Percentiles rank a stretch among this genome's conserved stretches.
Conservation (phyloP, 2,797 vertebrate genomes). For the Odontamblyopus lacepedii region DNA sequence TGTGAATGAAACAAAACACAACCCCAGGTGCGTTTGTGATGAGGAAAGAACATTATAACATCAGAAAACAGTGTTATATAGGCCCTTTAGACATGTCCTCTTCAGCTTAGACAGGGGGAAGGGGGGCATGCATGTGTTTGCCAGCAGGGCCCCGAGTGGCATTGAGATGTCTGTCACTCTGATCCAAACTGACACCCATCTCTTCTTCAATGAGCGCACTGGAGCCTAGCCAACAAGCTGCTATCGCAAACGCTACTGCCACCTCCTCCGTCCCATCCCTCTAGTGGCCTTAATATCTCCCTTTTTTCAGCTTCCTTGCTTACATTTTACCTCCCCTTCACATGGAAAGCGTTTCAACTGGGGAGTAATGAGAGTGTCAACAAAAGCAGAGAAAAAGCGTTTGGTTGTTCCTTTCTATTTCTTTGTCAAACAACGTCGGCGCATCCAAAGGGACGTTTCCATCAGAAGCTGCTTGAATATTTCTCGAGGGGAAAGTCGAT, state of each 20-base stretch:
- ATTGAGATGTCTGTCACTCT: conserved; percentile 59
- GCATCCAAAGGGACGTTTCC: conserved; percentile 33
- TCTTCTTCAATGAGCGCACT: conserved; percentile 64
- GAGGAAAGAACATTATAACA: no score
- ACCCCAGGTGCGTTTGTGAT: no score
- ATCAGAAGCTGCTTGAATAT: conserved; percentile 26
- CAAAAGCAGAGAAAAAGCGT: conserved; percentile 24
- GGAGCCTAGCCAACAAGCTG: conserved; percentile 66
- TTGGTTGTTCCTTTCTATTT: conserved; percentile 21
- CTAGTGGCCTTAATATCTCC: conserved; percentile 50
- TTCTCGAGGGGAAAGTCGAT: conserved; percentile 3
- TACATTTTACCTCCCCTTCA: conserved; percentile 36
- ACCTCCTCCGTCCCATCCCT: conserved; percentile 23
- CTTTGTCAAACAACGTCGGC: conserved; percentile 27
- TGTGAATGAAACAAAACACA: no score
- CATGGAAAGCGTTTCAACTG: conserved; percentile 32
- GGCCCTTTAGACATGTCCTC: no score
- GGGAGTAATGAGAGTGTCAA: conserved; percentile 50
- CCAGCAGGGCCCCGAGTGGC: conserved; percentile 36
- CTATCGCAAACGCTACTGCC: conserved; percentile 32
- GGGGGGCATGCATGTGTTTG: conserved; percentile 23
- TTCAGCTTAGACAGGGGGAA: no score
- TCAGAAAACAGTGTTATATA: no score
- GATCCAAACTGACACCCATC: conserved; percentile 59
- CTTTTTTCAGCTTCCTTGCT: conserved; percentile 17